phyloP scores from a whole-genome alignment of 30 jellyfish, hydroid and myxozoan species.

The Hydractinia symbiolongicarpus region DNA sequence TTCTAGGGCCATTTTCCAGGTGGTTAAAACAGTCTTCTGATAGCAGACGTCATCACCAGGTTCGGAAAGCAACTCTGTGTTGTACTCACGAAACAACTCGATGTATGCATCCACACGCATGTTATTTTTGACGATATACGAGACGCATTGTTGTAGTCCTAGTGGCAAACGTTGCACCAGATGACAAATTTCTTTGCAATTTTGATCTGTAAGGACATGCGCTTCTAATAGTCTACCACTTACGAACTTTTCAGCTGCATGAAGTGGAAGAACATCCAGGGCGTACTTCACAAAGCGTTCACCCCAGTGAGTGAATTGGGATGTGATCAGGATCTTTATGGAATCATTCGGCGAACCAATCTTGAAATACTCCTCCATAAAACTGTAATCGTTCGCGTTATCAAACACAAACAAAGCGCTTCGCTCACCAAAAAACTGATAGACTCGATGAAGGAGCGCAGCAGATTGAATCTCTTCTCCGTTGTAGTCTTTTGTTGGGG shows the following conservation, averaged over 20 bases:
- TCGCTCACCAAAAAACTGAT: constrained; percentile 17
- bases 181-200: too few relatives aligned
- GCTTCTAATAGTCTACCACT: constrained; percentile 33
- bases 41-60: constrained; percentile 13
- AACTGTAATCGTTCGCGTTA: constrained; percentile 36
- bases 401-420: constrained; percentile 36
- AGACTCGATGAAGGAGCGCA: constrained; percentile 21
- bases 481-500: neutral
- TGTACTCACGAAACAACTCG: constrained; percentile 19
- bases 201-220: constrained; percentile 1
- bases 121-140: constrained; percentile 32
- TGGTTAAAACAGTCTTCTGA: constrained; percentile 34
- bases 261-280: constrained; percentile 17
- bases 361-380: constrained; percentile 16
- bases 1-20: constrained; percentile 48
- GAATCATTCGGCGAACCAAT: constrained; percentile 12
- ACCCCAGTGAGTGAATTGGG: constrained; percentile 41
- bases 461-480: neutral
- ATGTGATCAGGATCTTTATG: constrained; percentile 30
- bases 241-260: constrained; percentile 30
- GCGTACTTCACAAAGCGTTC: constrained; percentile 8
- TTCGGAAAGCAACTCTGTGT: constrained; percentile 18
- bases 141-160: constrained; percentile 43
- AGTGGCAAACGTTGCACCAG: constrained; percentile 44
- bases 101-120: constrained; percentile 29